Conservation (phyloP, 2,888 invertebrate species). For the Dasysyrphus albostriatus region DNA sequence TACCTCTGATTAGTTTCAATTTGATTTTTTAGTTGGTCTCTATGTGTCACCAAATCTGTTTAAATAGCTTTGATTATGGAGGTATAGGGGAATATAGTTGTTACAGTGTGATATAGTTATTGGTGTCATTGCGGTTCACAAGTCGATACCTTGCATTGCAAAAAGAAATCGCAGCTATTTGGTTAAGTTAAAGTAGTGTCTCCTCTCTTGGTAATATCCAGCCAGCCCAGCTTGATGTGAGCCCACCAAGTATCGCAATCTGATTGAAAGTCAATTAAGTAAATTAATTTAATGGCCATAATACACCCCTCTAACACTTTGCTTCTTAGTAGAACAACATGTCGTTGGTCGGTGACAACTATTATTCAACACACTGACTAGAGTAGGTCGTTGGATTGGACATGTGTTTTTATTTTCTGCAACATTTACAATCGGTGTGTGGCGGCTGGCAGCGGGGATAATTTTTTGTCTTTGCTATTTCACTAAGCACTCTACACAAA, state of each 20-base stretch:
- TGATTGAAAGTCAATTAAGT: constrained; percentile 75
- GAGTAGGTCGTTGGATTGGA: constrained; percentile 67
- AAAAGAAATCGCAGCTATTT: constrained; percentile 12
- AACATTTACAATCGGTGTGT: constrained; percentile 10
- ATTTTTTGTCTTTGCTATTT: constrained; percentile 41
- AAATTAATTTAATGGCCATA: constrained; percentile 72
- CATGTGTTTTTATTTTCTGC: constrained; percentile 60
- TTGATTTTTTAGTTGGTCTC: not conserved
- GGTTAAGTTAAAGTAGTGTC: not conserved
- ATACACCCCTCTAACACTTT: constrained; percentile 29
- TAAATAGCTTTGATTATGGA: constrained; percentile 47
- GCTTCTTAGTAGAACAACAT: constrained; percentile 9
- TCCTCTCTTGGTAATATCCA: not conserved
- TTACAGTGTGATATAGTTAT: not conserved
- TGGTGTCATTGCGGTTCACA: constrained; percentile 36
- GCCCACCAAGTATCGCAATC: constrained; percentile 46
- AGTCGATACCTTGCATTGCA: constrained; percentile 16
- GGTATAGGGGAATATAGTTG: not conserved
- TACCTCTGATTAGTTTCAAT: constrained; percentile 49
- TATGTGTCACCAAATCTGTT: constrained; percentile 56
- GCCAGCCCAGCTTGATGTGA: constrained; percentile 14
- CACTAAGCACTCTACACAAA: constrained; percentile 60
- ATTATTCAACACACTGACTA: constrained; percentile 11
- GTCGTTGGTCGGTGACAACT: constrained; percentile 20
- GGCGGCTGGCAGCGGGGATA: not conserved